Base-by-base conservation (phyloP, 2,113 vertebrate species). In the Pollimyrus isidori region DNA sequence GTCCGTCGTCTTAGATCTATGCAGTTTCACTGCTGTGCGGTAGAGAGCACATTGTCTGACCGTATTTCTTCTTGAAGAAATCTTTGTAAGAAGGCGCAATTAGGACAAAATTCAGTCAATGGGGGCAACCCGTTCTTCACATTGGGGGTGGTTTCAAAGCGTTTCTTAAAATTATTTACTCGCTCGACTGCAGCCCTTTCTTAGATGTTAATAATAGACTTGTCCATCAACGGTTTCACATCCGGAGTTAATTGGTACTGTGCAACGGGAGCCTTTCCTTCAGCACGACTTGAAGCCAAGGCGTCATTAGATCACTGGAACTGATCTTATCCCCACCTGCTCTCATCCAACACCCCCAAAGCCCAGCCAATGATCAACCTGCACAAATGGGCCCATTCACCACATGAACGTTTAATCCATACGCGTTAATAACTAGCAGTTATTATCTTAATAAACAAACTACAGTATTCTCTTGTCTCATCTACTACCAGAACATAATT, bases 301-400 rank as follows among this genome's bases (percentile, higher is more conserved):
- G 85, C 85, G 9, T 87, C 89, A 87, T 89, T 89, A 80, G 85
- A 80, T 87, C 89, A 35, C 48, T 87, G 65, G 89, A 52, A 52
- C 46, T 86, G 84, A 86, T 69, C 84, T 50, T 11, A 84, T 85
- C 88, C 80, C 88, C 76, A 89, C 88, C 80, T 84, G 88, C 80
- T 85, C 53, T 39, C 23, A 58, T 10, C 23, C 17, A 7, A n/a
- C 80, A 23, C 7, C 87, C 87, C 56, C 87, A 7, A 15, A 13
- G 48, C 82, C 49, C 85, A 35, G 7, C n/a, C 53, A 58, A 17
- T 35, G 53, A 7, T 19, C 30, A 42, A 46, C 26, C 11, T 21
- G 35, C 52, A 49, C n/a, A 56, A 62, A 3, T 58, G 10, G 48
- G 46, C 46, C 69, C 30, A 52, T 46, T 35, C 17, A 11, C 30